Evolutionary conservation across 2,113 vertebrate genomes (phyloP), one percentile per base, ranked within the genome.

Genomic region (Ceratotherium simum): DNA sequence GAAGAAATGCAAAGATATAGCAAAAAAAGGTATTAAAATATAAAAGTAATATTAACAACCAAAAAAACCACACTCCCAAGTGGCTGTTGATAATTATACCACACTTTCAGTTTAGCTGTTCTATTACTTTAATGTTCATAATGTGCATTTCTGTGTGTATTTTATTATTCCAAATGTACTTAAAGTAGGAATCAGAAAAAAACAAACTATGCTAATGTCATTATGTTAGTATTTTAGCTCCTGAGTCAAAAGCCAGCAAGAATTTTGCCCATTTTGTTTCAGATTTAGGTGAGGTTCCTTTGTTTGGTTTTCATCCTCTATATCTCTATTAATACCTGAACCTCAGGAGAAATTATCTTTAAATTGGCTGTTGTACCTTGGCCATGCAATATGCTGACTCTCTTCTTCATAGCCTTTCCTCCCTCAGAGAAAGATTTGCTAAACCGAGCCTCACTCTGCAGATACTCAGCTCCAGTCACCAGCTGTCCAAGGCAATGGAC

Each of bases 311-410:
- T 91, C 75, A 94, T 60, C 85, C 69, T 84, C 73, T 95, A 6
- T 31, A 0, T 91, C 39, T 96, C 23, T 97, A 88, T 97, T 92
- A 97, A 31, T 72, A 65, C 79, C 56, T 65, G 42, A 96, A 83
- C 62, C 96, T 98, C 79, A 88, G 72, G 90, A 95, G 92, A 92
- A 97, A 92, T 98, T 97, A 96, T 58, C 93, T 98, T 97, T 56
- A 67, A 82, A 85, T 97, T 94, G 75, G 17, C n/a, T 80, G 0
- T 42, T 90, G 82, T 73, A 70, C 73, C 93, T 98, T 81, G 81
- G 90, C 80, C 96, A n/a, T 94, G 90, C 95, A 97, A 31, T 95
- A 56, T 96, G 81, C 97, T 96, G 84, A 97, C 82, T 96, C 78
- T 92, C 58, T 79, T 76, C 62, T 92, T 96, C 73, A 86, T 11